Evolutionary conservation across 2,113 vertebrate genomes (phyloP), one percentile per base, ranked within the genome.

Genomic region (Brachypodius melanocephalos): DNA sequence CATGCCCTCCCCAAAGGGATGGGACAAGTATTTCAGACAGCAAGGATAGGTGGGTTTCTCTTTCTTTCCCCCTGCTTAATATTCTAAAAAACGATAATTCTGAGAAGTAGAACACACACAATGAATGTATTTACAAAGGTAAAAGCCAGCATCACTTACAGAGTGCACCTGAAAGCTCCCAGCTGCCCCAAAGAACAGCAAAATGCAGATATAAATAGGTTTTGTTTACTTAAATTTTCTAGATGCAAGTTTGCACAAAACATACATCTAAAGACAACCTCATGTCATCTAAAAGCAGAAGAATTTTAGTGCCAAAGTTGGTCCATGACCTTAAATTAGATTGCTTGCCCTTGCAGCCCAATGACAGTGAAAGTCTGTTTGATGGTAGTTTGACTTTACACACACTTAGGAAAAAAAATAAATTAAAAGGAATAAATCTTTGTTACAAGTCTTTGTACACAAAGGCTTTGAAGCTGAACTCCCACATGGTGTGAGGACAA

Each of bases 381-480:
- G 51, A 57, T 16, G 6, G 25, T 34, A 51, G 75, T 34, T 89
- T 85, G 81, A 93, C 43, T 73, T 89, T 55, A 54, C 29, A 42
- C 11, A 34, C 28, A 45, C 24, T 82, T 65, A 51, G 45, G 48
- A n/a, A 42, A 5, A 72, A 49, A 75, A 83, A 75, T 43, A 63
- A 31, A 75, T 26, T 25, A 16, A 18, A 21, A 36, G 54, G 49
- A 51, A 29, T 20, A 36, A 29, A 40, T 29, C 67, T 79, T 89
- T 93, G 42, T 85, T 68, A 42, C 19, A 4, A 40, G 36, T 22
- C 91, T 88, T 83, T 80, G 72, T 83, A 85, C 65, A 91, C 55
- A 67, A 69, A 71, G 43, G 49, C 69, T 89, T 92, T 82, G 73
- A 74, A 87, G 73, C 55, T 65, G 43, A 91, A 69, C 54, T 94